phyloP scores from a whole-genome alignment of 2,888 invertebrate genomes.

The Andrena haemorrhoa region DNA sequence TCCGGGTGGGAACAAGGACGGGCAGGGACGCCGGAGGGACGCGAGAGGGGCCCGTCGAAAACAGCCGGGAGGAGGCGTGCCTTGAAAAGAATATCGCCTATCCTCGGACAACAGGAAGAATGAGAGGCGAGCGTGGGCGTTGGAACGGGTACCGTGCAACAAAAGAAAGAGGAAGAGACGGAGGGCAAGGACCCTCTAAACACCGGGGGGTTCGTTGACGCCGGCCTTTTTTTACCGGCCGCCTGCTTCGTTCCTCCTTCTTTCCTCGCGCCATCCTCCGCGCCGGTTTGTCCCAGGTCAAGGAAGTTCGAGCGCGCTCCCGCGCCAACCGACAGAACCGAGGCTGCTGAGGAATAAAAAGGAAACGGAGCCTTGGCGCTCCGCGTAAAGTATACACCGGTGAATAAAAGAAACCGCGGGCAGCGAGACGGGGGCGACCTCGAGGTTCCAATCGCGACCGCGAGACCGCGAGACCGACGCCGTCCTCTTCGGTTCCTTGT shows the following conservation, averaged over 20 bases:
- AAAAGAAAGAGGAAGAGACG: slow-evolving; percentile 5
- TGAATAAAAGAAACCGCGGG: slow-evolving; percentile 26
- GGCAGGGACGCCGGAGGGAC: slow-evolving; percentile 27
- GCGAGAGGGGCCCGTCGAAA: slow-evolving; percentile 24
- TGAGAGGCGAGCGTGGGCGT: slow-evolving; percentile 29
- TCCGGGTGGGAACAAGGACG: slow-evolving; percentile 81
- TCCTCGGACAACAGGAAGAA: slow-evolving; percentile 25
- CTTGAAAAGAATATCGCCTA: slow-evolving; percentile 54
- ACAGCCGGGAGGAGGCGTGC: slow-evolving; percentile 35
- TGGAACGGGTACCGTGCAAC: not conserved
- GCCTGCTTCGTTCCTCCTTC: not conserved
- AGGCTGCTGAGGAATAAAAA: not conserved
- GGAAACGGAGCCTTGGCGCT: slow-evolving; percentile 25
- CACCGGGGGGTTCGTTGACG: slow-evolving; percentile 38
- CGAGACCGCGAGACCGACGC: not conserved
- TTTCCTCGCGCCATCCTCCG: slow-evolving; percentile 15
- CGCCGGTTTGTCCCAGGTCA: slow-evolving; percentile 28
- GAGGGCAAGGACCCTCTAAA: slow-evolving; percentile 42
- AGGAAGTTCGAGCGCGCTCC: slow-evolving; percentile 23
- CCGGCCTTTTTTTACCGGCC: not conserved
- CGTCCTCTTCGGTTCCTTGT: too few relatives aligned
- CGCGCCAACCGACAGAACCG: slow-evolving; percentile 17
- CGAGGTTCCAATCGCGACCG: not conserved
- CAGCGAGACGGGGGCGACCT: slow-evolving; percentile 1
- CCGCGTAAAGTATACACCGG: slow-evolving; percentile 11